Conservation (phyloP, 2,888 invertebrate genomes). For the Trachelus troglodyta region DNA sequence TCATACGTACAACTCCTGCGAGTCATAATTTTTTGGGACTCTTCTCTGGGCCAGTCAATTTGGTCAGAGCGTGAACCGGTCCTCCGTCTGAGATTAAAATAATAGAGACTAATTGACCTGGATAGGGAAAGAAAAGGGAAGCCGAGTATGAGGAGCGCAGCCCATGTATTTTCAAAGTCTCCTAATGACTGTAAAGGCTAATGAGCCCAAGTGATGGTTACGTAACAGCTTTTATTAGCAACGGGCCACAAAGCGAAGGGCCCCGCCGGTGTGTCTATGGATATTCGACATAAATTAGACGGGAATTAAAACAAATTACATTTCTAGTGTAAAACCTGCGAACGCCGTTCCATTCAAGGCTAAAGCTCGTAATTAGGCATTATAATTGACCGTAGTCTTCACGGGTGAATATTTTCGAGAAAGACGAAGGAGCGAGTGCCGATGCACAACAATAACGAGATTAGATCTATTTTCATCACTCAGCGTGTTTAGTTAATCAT, state of each 20-base stretch:
- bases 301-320: constrained; percentile 35
- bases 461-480: constrained; percentile 20
- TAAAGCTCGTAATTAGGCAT: constrained; percentile 30
- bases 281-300: constrained; percentile 31
- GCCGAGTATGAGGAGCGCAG: neutral
- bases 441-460: constrained; percentile 20
- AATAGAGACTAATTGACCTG: constrained; percentile 5
- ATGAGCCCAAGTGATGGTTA: constrained; percentile 9
- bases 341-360: neutral
- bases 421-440: constrained; percentile 17
- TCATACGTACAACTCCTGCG: neutral
- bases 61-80: neutral
- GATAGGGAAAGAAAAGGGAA: constrained; percentile 5
- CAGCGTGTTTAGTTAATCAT: neutral
- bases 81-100: constrained; percentile 4
- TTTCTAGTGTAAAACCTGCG: constrained; percentile 26
- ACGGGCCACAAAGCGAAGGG: constrained; percentile 13
- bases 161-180: neutral
- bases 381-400: constrained; percentile 15
- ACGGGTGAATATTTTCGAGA: neutral
- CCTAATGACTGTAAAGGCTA: constrained; percentile 8
- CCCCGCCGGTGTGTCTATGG: neutral
- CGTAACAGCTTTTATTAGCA: constrained; percentile 33
- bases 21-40: neutral
- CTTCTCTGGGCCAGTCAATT: neutral